phyloP scores from a whole-genome alignment of 1,140 invertebrate genomes.

The Drosophila melanica region DNA sequence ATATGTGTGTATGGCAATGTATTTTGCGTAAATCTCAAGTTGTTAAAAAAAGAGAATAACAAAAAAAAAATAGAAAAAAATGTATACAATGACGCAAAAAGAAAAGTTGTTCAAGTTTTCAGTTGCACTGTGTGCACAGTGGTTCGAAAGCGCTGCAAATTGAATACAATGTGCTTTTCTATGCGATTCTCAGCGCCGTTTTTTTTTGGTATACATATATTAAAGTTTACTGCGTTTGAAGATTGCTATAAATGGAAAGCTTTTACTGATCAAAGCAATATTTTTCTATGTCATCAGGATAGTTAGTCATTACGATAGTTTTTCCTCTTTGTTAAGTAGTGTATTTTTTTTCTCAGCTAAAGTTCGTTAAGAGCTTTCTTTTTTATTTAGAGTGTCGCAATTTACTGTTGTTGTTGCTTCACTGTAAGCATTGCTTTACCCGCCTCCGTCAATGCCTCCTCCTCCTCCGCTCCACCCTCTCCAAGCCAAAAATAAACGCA shows the following conservation, averaged over 20 bases:
- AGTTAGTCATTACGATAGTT: too few species aligned
- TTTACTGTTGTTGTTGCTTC: background rate
- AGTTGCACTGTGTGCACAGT: conserved; percentile 48
- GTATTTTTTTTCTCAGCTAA: too few species aligned
- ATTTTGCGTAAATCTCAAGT: conserved; percentile 57
- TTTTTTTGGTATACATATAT: too few species aligned
- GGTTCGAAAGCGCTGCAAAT: background rate
- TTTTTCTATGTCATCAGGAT: too few species aligned
- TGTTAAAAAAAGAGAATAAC: conserved; percentile 41
- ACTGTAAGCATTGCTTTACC: background rate
- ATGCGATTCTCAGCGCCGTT: background rate
- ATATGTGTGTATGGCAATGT: conserved; percentile 18
- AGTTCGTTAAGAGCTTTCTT: too few species aligned
- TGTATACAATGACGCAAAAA: conserved; percentile 36
- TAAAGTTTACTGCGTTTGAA: too few species aligned
- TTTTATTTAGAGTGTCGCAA: background rate
- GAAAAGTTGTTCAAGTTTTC: conserved; percentile 24
- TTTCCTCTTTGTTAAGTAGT: too few species aligned
- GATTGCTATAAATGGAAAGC: too few species aligned
- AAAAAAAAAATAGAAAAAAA: too few species aligned
- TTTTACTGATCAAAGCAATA: too few species aligned
- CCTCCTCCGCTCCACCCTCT: too few species aligned
- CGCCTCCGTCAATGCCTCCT: too few species aligned
- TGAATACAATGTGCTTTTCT: background rate
- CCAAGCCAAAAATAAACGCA: background rate